phyloP scores from a whole-genome alignment of 2,888 invertebrate genomes.

The Dioctria linearis region DNA sequence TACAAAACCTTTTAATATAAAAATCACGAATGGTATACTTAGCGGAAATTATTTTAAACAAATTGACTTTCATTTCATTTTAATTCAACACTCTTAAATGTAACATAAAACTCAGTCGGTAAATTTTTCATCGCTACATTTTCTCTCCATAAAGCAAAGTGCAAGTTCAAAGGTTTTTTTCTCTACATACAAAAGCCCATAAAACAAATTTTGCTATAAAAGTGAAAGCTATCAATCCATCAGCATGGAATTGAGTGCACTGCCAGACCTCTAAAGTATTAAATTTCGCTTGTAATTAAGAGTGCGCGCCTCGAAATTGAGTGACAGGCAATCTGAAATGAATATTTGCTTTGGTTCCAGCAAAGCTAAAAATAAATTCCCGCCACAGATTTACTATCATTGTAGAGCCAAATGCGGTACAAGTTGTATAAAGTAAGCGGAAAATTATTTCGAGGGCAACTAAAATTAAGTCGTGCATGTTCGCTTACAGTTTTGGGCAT shows the following conservation, averaged over 20 bases:
- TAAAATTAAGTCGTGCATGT: not conserved
- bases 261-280: slow-evolving; percentile 18
- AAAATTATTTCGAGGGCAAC: not conserved
- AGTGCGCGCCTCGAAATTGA: slow-evolving; percentile 28
- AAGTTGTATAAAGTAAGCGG: not conserved
- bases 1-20: no score
- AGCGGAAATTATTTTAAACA: no score
- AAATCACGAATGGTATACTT: no score
- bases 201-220: slow-evolving; percentile 1
- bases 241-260: slow-evolving; percentile 34
- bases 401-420: not conserved
- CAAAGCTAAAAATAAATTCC: slow-evolving; percentile 11
- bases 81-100: not conserved
- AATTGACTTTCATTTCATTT: no score
- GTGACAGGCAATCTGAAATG: slow-evolving; percentile 18
- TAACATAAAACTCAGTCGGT: not conserved
- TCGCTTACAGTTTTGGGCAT: not conserved
- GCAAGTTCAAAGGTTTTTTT: not conserved
- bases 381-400: slow-evolving; percentile 15
- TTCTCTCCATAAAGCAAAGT: not conserved
- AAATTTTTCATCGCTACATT: not conserved
- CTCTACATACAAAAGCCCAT: not conserved
- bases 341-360: not conserved
- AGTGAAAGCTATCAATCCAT: slow-evolving; percentile 40
- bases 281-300: slow-evolving; percentile 42